Evolutionary conservation across 2,888 invertebrate species (phyloP).

Genomic region (Pristionchus entomophagus): DNA sequence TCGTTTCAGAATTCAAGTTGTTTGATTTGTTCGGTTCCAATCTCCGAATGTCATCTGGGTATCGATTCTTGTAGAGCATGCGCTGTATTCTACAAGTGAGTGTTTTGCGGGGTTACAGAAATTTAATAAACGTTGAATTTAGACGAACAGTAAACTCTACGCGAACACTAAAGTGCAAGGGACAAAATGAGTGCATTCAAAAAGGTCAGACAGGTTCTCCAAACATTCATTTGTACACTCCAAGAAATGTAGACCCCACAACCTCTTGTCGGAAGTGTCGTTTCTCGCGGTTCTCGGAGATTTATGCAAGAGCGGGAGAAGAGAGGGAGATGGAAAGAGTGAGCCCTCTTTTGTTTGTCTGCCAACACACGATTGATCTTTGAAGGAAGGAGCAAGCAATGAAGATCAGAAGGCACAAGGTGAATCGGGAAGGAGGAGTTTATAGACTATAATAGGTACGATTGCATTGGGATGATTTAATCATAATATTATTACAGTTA

Average conservation of each 20-base stretch:
- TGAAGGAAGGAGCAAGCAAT: not conserved
- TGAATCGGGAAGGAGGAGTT: not conserved
- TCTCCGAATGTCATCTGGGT: not conserved
- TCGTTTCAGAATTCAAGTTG: not conserved
- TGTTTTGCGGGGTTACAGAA: not conserved
- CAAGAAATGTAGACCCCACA: not conserved
- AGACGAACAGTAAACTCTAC: not conserved
- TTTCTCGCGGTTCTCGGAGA: not conserved
- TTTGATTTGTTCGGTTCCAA: not conserved
- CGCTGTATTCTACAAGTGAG: not conserved
- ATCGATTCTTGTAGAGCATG: not conserved
- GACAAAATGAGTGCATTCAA: not conserved
- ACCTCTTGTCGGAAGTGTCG: not conserved
- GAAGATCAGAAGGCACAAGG: not conserved
- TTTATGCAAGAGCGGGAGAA: not conserved
- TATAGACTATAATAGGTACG: not conserved
- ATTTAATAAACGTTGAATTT: too few species aligned
- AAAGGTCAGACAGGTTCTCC: not conserved
- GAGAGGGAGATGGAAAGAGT: not conserved
- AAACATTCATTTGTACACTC: not conserved
- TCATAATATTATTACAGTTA: not conserved
- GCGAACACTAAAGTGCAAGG: not conserved
- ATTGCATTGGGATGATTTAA: not conserved
- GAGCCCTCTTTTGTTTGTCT: not conserved
- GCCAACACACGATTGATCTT: not conserved